Evolutionary conservation across 2,113 vertebrate species (phyloP).

Genomic region (Guaruba guarouba): DNA sequence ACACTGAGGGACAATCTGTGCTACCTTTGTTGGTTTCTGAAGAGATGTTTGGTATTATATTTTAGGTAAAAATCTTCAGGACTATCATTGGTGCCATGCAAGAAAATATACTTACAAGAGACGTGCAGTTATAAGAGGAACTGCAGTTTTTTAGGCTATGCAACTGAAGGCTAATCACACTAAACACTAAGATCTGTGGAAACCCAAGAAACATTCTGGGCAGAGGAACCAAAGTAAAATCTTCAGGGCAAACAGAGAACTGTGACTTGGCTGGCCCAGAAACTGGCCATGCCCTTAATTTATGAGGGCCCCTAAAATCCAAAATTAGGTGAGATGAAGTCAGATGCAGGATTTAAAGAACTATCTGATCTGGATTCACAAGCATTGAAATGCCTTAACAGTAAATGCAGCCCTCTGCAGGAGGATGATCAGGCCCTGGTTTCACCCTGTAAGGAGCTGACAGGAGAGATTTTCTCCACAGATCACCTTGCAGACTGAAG

Average conservation of each 20-base stretch:
- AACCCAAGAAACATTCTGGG: background rate
- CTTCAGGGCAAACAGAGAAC: background rate
- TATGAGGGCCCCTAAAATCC: background rate
- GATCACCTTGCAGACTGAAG: background rate
- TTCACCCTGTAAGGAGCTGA: background rate
- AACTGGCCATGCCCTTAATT: background rate
- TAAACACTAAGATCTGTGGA: background rate
- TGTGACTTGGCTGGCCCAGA: background rate
- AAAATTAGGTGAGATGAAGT: background rate
- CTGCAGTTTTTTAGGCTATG: background rate
- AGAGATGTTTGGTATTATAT: background rate
- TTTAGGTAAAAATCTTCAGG: background rate
- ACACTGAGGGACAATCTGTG: background rate
- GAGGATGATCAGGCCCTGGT: background rate
- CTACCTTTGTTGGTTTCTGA: background rate
- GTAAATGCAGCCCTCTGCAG: background rate
- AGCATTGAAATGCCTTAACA: background rate
- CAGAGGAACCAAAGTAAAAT: background rate
- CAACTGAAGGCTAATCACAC: background rate
- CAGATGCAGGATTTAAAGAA: background rate
- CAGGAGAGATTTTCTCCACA: background rate
- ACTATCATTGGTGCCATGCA: background rate
- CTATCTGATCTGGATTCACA: background rate
- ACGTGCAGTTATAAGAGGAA: background rate
- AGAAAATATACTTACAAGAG: background rate